These are phyloP conservation scores for Sebastes matsubarae DNA, from an alignment of 2,797 vertebrate species.

Conservation along the genomic window DNA sequence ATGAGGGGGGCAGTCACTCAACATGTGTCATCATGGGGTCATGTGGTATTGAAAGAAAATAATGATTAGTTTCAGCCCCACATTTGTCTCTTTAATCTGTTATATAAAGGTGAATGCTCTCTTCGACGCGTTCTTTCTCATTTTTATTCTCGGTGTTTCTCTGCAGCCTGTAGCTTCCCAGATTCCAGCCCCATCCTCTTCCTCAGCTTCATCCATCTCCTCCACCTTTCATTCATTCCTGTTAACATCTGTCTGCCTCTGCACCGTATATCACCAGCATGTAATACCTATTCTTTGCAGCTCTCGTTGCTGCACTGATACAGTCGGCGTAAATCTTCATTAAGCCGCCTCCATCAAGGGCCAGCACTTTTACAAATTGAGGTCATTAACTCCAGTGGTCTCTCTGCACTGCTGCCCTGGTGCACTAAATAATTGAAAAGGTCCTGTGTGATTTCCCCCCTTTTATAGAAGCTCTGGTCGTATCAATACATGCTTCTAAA, in stretches of 20 bases:
- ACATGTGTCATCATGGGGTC: too few species aligned
- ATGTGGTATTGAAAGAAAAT: too few species aligned
- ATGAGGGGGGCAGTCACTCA: too few species aligned
- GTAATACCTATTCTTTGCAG: neutral
- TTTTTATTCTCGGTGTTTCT: neutral
- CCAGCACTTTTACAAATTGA: conserved; percentile 55
- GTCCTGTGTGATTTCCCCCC: conserved; percentile 14
- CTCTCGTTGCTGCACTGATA: neutral
- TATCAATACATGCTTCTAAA: conserved; percentile 14
- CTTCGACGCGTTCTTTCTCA: neutral
- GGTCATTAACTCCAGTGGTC: conserved; percentile 41
- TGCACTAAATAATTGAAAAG: conserved; percentile 55
- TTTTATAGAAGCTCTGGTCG: conserved; percentile 10
- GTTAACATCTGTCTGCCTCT: neutral
- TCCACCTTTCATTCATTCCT: neutral
- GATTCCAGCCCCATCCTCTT: neutral
- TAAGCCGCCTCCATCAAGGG: conserved; percentile 36
- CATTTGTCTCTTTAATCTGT: neutral
- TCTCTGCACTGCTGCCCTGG: conserved; percentile 18
- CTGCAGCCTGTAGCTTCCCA: neutral
- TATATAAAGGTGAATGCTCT: neutral
- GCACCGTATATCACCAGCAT: neutral
- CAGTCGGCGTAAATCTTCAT: conserved; percentile 42
- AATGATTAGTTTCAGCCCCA: too few species aligned
- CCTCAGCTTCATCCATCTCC: neutral